phyloP scores from a whole-genome alignment of 2,888 invertebrate species.

The Seira sanloemensis region DNA sequence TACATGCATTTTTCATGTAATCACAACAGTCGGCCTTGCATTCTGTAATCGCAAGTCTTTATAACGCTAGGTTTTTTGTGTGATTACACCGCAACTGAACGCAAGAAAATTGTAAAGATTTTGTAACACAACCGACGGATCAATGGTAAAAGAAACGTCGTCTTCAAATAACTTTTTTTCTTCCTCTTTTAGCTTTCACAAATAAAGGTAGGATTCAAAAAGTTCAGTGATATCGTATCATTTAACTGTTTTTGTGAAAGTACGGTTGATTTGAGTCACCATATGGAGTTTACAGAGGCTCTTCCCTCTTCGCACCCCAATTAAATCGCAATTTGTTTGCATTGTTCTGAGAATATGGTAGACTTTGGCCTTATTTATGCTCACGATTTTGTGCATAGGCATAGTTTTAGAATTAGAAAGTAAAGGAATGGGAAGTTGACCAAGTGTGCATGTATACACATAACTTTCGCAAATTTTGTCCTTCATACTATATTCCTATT shows the following conservation, averaged over 20 bases:
- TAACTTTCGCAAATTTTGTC: conserved; percentile 27
- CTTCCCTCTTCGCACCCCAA: conserved; percentile 26
- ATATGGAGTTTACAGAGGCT: neutral
- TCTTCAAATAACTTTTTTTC: neutral
- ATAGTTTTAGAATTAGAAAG: neutral
- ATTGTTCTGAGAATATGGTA: neutral
- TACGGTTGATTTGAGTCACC: neutral
- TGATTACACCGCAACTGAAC: no score
- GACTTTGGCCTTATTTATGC: neutral
- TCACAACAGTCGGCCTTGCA: no score
- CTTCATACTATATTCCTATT: neutral
- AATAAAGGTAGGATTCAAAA: no score
- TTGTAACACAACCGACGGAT: neutral
- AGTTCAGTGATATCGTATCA: neutral
- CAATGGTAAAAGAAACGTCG: neutral
- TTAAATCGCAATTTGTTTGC: conserved; percentile 18
- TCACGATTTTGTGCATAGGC: neutral
- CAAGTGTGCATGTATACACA: neutral
- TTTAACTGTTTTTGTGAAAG: neutral
- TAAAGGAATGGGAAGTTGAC: neutral
- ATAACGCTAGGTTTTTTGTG: neutral
- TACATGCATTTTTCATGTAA: no score
- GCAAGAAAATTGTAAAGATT: neutral
- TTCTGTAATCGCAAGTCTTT: no score
- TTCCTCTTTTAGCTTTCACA: neutral